These are phyloP conservation scores for Corythornis vintsioides DNA, from an alignment of 2,113 vertebrate genomes.

Conservation along the genomic window DNA sequence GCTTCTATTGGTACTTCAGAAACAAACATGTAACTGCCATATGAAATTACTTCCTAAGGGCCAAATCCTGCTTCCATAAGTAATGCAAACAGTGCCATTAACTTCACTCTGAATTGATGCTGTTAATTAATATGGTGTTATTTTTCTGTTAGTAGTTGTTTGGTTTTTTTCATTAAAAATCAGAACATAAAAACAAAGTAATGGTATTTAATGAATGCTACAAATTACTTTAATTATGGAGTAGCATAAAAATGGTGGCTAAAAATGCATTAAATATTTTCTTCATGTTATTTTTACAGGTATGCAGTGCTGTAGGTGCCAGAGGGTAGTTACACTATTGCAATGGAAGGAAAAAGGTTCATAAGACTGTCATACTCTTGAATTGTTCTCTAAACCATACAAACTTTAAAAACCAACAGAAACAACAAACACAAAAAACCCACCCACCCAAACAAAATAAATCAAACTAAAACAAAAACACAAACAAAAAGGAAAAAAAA, in stretches of 20 bases:
- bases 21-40: not conserved
- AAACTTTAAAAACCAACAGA: not conserved
- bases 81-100: slow-evolving; percentile 28
- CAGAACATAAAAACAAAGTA: slow-evolving; percentile 1
- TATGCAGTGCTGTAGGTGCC: not conserved
- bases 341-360: not conserved
- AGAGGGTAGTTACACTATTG: not conserved
- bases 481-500: too few relatives aligned
- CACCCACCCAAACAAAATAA: too few relatives aligned
- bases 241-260: slow-evolving; percentile 28
- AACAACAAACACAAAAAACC: not conserved
- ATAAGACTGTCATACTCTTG: not conserved
- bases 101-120: slow-evolving; percentile 52
- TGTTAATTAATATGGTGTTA: slow-evolving; percentile 42
- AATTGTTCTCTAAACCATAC: not conserved
- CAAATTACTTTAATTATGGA: slow-evolving; percentile 66
- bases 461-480: too few relatives aligned
- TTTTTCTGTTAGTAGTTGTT: slow-evolving; percentile 55
- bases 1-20: not conserved
- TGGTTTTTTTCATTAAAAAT: slow-evolving; percentile 26
- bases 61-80: slow-evolving; percentile 31
- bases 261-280: slow-evolving; percentile 43
- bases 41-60: slow-evolving; percentile 39
- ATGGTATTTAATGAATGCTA: slow-evolving; percentile 35
- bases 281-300: not conserved